A percentile compares a stretch with the other conserved stretches of the same genome.
Evolutionary conservation across 2,113 vertebrate genomes (phyloP).

Genomic region (Ceyx margarethae): DNA sequence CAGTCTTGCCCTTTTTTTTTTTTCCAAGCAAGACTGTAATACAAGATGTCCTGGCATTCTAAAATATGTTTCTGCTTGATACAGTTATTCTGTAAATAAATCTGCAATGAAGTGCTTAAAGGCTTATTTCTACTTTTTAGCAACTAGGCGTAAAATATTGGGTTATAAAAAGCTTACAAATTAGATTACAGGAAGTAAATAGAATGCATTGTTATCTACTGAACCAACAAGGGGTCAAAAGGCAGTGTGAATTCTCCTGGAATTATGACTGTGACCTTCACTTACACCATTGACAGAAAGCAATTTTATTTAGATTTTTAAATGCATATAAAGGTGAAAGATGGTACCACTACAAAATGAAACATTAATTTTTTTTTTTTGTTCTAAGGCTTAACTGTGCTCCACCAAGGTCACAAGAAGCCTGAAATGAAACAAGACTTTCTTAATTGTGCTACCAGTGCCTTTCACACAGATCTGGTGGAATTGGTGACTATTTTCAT

Average conservation of each 20-base stretch:
- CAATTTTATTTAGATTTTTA: conserved; percentile 82
- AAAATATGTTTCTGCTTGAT: no score
- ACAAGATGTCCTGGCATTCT: conserved; percentile 58
- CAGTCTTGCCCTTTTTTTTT: neutral
- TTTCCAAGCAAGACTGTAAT: conserved; percentile 37
- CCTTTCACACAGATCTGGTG: neutral
- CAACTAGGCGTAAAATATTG: conserved; percentile 70
- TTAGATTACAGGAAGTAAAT: conserved; percentile 69
- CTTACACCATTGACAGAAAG: conserved; percentile 69
- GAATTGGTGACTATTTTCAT: conserved; percentile 3
- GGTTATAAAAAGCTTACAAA: conserved; percentile 74
- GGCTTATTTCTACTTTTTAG: conserved; percentile 70
- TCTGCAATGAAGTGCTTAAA: no score
- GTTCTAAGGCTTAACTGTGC: conserved; percentile 57
- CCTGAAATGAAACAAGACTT: conserved; percentile 55
- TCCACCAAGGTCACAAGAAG: conserved; percentile 69
- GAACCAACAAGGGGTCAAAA: conserved; percentile 75
- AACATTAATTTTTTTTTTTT: conserved; percentile 53
- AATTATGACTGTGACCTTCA: conserved; percentile 72
- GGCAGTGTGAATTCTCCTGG: conserved; percentile 66
- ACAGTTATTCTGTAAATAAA: no score
- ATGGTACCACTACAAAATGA: conserved; percentile 68
- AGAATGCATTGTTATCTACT: conserved; percentile 73
- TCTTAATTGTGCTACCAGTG: neutral
- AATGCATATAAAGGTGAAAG: conserved; percentile 76